Conservation (phyloP, 2,113 vertebrate genomes). For the Emydura subglobosa region DNA sequence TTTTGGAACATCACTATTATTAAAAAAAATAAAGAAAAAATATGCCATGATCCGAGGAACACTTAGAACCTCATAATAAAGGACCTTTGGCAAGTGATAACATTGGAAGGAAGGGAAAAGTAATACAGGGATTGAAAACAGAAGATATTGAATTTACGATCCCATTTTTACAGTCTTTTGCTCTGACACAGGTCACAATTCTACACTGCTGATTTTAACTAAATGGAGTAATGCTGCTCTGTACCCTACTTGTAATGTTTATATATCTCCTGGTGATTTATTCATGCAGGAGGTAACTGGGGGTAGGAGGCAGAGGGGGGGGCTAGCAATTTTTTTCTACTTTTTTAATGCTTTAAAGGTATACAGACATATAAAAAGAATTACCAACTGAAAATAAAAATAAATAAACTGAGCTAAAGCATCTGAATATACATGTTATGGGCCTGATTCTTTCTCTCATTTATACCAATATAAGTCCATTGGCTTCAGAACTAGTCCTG, state of each 20-base stretch:
- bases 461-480: not conserved
- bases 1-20: not conserved
- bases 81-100: not conserved
- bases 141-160: slow-evolving; percentile 53
- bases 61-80: not conserved
- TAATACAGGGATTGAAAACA: not conserved
- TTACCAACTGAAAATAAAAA: not conserved
- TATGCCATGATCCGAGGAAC: not conserved
- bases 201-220: slow-evolving; percentile 59
- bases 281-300: not conserved
- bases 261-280: not conserved
- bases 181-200: slow-evolving; percentile 79
- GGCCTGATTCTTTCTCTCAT: not conserved
- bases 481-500: not conserved
- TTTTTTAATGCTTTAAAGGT: not conserved
- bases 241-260: slow-evolving; percentile 10
- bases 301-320: not conserved
- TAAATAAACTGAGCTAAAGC: not conserved
- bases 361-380: not conserved
- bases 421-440: not conserved
- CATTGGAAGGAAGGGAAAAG: not conserved
- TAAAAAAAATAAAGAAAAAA: not conserved
- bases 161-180: slow-evolving; percentile 83
- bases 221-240: slow-evolving; percentile 42
- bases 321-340: not conserved